These are phyloP conservation scores for Pollenia labialis DNA, from an alignment of 2,888 invertebrate genomes.

Conservation along the genomic window DNA sequence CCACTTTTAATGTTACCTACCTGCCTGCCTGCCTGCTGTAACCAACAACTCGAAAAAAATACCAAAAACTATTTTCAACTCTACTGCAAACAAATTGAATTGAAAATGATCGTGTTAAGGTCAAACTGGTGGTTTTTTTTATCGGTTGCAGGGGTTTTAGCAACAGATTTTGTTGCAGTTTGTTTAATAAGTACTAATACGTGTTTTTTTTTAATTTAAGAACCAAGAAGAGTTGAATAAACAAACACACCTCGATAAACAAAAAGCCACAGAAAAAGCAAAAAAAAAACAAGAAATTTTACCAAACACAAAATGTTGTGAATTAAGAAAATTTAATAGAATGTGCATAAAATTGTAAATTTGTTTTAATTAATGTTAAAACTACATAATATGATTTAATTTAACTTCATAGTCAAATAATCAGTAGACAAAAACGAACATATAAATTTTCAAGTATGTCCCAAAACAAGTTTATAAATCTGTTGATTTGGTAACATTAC, in stretches of 20 bases:
- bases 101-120: constrained; percentile 55
- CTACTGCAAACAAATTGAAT: constrained; percentile 3
- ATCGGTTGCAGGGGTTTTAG: constrained; percentile 46
- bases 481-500: too few species aligned
- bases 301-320: neutral
- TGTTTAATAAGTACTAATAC: neutral
- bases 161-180: constrained; percentile 8
- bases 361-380: too few species aligned
- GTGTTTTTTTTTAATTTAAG: constrained; percentile 34
- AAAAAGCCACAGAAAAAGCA: constrained; percentile 8
- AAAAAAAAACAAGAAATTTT: neutral
- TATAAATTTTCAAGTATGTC: too few species aligned
- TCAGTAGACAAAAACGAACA: too few species aligned
- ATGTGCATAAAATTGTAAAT: too few species aligned
- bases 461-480: too few species aligned
- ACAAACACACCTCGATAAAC: neutral
- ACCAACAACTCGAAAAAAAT: neutral
- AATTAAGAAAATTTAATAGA: neutral
- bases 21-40: neutral
- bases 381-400: too few species aligned
- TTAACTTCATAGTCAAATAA: too few species aligned
- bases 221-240: constrained; percentile 24
- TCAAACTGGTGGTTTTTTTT: constrained; percentile 49
- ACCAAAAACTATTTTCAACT: constrained; percentile 16
- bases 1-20: constrained; percentile 18